A percentile compares a stretch with the other conserved stretches of the same genome.
Conservation (phyloP, 2,113 vertebrate genomes). For the Takifugu bimaculatus region DNA sequence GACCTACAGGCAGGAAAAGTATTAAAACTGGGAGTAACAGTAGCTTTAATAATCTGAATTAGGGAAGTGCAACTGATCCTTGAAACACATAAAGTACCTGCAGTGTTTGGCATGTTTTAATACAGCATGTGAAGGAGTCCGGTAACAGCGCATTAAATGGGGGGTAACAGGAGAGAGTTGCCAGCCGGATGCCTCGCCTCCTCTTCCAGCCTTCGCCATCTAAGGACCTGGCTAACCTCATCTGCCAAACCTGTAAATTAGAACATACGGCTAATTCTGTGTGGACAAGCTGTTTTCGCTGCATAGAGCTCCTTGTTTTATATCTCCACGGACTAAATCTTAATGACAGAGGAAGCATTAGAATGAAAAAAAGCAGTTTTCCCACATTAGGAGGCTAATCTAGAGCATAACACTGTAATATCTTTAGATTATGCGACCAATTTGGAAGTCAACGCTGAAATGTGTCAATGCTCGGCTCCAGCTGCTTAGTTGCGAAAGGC, state of each 20-base stretch:
- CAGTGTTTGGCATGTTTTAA: no score
- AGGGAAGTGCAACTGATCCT: no score
- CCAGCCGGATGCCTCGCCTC: constrained; percentile 36
- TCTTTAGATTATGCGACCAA: constrained; percentile 19
- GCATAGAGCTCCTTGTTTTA: constrained; percentile 30
- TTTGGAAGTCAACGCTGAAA: constrained; percentile 6
- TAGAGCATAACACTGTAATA: constrained; percentile 2
- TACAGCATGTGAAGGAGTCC: no score
- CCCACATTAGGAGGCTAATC: constrained; percentile 4
- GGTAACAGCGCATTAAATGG: constrained; percentile 23
- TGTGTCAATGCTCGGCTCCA: not conserved
- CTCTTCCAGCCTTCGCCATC: constrained; percentile 33
- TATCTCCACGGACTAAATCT: constrained; percentile 6
- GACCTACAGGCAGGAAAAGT: no score
- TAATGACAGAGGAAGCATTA: constrained; percentile 4
- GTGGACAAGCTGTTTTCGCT: constrained; percentile 41
- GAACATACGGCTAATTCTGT: constrained; percentile 33
- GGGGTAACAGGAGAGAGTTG: constrained; percentile 43
- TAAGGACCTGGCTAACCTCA: constrained; percentile 30
- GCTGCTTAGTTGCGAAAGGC: not conserved
- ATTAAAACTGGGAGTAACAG: no score
- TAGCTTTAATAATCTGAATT: no score
- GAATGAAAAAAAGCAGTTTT: constrained; percentile 11
- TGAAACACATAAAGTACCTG: no score
- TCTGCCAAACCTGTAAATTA: constrained; percentile 20